A percentile compares a stretch with the other conserved stretches of the same genome.
phyloP scores from a whole-genome alignment of 2,113 vertebrate species.

The Aplodontia rufa region DNA sequence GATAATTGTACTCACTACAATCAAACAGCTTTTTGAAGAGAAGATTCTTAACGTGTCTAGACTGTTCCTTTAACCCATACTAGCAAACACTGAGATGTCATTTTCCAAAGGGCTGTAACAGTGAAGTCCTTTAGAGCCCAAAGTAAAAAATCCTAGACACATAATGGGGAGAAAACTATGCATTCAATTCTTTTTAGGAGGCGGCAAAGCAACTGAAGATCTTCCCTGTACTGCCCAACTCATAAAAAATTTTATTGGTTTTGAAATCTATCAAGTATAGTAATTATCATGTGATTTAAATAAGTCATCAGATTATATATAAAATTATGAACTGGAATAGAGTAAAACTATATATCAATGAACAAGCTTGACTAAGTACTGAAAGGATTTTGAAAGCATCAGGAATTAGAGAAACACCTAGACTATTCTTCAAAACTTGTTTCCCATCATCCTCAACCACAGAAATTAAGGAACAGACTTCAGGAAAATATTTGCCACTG shows the following conservation, averaged over 20 bases:
- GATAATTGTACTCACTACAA: neutral
- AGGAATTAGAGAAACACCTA: neutral
- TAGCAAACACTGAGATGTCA: neutral
- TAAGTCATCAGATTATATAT: neutral
- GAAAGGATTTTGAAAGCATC: neutral
- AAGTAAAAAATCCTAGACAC: neutral
- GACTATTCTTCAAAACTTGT: neutral
- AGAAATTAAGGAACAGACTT: neutral
- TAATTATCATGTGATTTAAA: neutral
- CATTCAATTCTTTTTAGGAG: neutral
- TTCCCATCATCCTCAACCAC: neutral
- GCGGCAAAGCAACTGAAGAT: neutral
- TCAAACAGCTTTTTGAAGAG: neutral
- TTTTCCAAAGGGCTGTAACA: neutral
- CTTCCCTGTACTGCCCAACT: neutral
- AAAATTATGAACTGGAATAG: neutral
- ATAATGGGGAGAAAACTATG: neutral
- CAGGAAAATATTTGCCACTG: neutral
- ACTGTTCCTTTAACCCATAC: neutral
- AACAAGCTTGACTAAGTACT: neutral
- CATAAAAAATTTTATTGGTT: neutral
- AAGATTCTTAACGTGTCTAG: neutral
- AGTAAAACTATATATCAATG: neutral
- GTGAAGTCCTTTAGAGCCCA: neutral
- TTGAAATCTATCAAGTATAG: neutral